phyloP scores from a whole-genome alignment of 2,797 vertebrate species.

The Mormyrops attenuatus region DNA sequence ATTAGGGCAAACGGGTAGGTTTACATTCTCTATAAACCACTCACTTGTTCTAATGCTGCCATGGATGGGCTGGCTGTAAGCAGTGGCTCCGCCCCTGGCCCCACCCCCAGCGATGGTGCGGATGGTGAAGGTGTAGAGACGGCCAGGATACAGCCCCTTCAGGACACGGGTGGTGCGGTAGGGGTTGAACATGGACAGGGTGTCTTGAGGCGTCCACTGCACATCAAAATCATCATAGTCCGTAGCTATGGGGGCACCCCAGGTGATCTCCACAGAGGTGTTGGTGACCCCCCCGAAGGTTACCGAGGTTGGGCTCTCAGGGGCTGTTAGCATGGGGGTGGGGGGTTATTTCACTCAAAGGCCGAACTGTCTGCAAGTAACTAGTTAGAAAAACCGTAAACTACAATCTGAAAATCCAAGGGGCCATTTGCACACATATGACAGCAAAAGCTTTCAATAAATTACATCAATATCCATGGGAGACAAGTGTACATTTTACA shows the following conservation, averaged over 20 bases:
- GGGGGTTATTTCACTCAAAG: background rate
- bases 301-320: constrained; percentile 71
- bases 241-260: constrained; percentile 72
- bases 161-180: constrained; percentile 83
- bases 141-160: constrained; percentile 77
- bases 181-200: constrained; percentile 75
- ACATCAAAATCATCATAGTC: constrained; percentile 89
- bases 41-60: constrained; percentile 85
- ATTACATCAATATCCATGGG: background rate
- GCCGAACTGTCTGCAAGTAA: background rate
- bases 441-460: background rate
- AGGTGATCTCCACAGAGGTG: constrained; percentile 84
- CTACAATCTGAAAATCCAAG: background rate
- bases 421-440: background rate
- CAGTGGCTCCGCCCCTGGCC: constrained; percentile 40
- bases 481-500: background rate
- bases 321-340: constrained; percentile 58
- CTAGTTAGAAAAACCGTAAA: background rate
- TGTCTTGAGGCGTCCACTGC: constrained; percentile 78
- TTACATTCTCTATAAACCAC: constrained; percentile 37
- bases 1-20: background rate
- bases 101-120: constrained; percentile 69
- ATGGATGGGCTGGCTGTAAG: constrained; percentile 72
- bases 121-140: constrained; percentile 80
- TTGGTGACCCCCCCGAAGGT: constrained; percentile 81